Conservation (phyloP, 2,888 invertebrate genomes). For the Bibio marci region DNA sequence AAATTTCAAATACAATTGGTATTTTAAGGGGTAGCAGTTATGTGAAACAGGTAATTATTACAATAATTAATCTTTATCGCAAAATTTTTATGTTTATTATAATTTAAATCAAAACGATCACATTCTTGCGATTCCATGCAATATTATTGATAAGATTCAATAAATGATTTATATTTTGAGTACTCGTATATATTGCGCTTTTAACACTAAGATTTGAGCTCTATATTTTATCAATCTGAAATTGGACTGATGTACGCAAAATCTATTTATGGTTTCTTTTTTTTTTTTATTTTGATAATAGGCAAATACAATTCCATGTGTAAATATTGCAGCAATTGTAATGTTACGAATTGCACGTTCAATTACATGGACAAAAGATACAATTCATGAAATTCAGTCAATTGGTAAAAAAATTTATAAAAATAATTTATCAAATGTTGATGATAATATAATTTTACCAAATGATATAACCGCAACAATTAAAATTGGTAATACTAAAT, state of each 20-base stretch:
- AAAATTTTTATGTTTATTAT: no score
- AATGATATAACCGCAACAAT: slow-evolving; percentile 7
- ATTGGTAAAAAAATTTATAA: slow-evolving; percentile 23
- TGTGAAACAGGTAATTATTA: no score
- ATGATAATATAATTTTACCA: slow-evolving; percentile 12
- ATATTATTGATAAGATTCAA: neutral
- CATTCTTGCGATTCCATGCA: no score
- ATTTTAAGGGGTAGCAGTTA: no score
- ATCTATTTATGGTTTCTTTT: no score
- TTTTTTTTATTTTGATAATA: no score
- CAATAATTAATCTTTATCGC: no score
- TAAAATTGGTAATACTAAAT: slow-evolving; percentile 4
- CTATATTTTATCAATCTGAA: slow-evolving; percentile 20
- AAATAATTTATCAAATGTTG: slow-evolving; percentile 14
- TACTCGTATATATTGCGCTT: no score
- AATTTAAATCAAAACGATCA: no score
- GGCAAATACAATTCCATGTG: slow-evolving; percentile 21
- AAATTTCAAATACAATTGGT: neutral
- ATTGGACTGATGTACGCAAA: no score
- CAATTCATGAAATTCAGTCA: slow-evolving; percentile 23
- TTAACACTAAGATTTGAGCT: no score
- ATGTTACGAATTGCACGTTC: slow-evolving; percentile 24
- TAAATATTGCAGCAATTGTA: slow-evolving; percentile 24
- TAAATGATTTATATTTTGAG: no score
- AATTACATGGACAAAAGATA: slow-evolving; percentile 24